Conservation (phyloP, 2,113 vertebrate species). For the Procapra przewalskii region DNA sequence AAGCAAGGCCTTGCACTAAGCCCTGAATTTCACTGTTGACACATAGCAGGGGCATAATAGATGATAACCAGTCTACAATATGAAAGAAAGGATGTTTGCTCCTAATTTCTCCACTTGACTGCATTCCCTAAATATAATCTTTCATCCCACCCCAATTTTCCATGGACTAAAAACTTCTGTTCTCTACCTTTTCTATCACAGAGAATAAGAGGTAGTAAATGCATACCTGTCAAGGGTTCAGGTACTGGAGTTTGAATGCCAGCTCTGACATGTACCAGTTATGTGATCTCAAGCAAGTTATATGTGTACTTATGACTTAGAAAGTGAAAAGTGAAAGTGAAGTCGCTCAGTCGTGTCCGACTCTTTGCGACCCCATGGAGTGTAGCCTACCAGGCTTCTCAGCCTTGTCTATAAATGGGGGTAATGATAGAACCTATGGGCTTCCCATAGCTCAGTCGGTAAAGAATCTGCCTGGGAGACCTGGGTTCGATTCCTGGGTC, state of each 20-base stretch:
- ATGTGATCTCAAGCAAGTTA: neutral
- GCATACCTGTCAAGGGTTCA: neutral
- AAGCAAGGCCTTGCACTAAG: neutral
- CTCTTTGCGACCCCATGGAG: too few relatives aligned
- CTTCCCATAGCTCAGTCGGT: neutral
- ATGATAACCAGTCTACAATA: neutral
- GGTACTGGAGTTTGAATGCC: neutral
- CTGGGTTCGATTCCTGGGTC: neutral
- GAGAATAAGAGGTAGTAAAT: neutral
- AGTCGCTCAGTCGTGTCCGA: accelerated
- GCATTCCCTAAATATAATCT: neutral
- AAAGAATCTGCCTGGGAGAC: neutral
- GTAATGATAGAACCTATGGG: neutral
- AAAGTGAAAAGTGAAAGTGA: too few relatives aligned
- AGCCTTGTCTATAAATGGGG: neutral
- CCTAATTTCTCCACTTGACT: neutral
- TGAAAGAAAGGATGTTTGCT: neutral
- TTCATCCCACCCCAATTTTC: neutral
- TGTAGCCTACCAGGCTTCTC: too few relatives aligned
- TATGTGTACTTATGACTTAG: neutral
- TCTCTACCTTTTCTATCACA: neutral
- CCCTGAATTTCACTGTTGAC: neutral
- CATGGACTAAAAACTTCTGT: neutral
- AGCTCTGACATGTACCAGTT: neutral
- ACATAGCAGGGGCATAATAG: neutral